A percentile compares a stretch with the other conserved stretches of the same genome.
Conservation (phyloP, 2,888 invertebrate genomes). For the Noctua janthe region DNA sequence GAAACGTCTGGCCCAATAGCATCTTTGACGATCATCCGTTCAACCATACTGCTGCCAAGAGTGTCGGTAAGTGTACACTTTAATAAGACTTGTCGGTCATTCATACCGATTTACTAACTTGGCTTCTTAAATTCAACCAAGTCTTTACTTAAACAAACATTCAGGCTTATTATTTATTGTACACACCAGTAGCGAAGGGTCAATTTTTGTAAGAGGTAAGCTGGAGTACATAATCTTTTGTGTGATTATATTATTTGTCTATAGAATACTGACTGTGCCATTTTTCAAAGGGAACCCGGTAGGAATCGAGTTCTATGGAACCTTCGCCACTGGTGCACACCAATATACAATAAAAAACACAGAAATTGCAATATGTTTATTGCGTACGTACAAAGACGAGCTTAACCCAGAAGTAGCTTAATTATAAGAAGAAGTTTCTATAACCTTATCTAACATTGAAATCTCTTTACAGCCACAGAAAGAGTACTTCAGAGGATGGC, state of each 20-base stretch:
- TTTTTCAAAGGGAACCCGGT: too few species aligned
- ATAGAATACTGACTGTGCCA: too few species aligned
- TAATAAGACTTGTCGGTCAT: background rate
- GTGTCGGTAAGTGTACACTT: conserved; percentile 37
- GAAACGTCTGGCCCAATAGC: conserved; percentile 78
- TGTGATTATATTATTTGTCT: too few species aligned
- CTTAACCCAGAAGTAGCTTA: background rate
- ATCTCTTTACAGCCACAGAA: conserved; percentile 70
- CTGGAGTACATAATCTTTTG: too few species aligned
- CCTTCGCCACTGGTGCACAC: background rate
- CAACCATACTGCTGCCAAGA: conserved; percentile 36
- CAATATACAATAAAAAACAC: background rate
- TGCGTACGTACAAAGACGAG: background rate
- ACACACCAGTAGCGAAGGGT: background rate
- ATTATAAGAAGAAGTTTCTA: too few species aligned
- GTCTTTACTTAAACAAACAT: background rate
- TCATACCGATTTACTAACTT: background rate
- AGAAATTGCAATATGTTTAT: background rate
- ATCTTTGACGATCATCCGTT: conserved; percentile 83
- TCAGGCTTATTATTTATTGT: background rate
- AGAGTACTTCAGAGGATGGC: conserved; percentile 79
- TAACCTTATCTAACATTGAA: background rate
- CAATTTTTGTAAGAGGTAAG: too few species aligned
- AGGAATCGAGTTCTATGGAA: too few species aligned
- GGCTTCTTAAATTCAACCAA: background rate